phyloP scores from a whole-genome alignment of 2,888 invertebrate genomes.

The Tineola bisselliella region DNA sequence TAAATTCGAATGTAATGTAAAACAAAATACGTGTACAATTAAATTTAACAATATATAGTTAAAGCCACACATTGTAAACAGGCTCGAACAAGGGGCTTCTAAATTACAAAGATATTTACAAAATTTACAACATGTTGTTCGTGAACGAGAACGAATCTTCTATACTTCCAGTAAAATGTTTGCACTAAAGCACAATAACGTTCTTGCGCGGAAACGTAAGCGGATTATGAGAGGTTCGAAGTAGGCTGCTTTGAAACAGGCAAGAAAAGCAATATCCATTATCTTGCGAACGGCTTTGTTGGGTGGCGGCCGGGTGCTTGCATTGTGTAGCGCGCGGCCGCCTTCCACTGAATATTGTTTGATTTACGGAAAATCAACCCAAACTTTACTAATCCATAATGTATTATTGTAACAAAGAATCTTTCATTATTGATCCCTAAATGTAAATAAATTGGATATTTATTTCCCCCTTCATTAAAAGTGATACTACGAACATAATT shows the following conservation, averaged over 20 bases:
- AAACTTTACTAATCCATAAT: conserved; percentile 21
- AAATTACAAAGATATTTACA: conserved; percentile 3
- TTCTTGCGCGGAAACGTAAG: conserved; percentile 54
- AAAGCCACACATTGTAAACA: not conserved
- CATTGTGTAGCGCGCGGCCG: conserved; percentile 10
- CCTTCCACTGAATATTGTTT: conserved; percentile 32
- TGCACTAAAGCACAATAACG: conserved; percentile 53
- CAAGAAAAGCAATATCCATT: conserved; percentile 67
- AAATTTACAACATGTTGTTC: not conserved
- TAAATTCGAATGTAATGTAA: too few species aligned
- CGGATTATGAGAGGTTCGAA: conserved; percentile 63
- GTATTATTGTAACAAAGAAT: conserved; percentile 3
- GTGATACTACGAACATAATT: not conserved
- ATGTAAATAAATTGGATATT: not conserved
- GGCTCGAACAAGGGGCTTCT: not conserved
- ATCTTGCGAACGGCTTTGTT: conserved; percentile 46
- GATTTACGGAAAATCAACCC: conserved; percentile 29
- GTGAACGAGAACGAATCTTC: conserved; percentile 18
- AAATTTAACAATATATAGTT: not conserved
- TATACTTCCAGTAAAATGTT: conserved; percentile 40
- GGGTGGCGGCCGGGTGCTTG: conserved; percentile 7
- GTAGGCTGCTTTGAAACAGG: conserved; percentile 64
- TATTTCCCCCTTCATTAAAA: not conserved
- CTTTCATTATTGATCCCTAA: not conserved
- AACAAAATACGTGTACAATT: not conserved